phyloP scores from a whole-genome alignment of 2,113 vertebrate species.

The human (Homo sapiens) region GRCh38 chr18:10593501-10594000 shows the following conservation, averaged over 20 bases:
- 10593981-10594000: not conserved
- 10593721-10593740: too few species aligned
- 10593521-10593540: not conserved
- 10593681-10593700: not conserved
- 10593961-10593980: not conserved
- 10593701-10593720: not conserved
- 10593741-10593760: not conserved
- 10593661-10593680: not conserved
- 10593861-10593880: not conserved
- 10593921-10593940: not conserved
- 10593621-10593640: not conserved
- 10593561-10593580: not conserved
- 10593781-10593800: not conserved
- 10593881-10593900: not conserved
- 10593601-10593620: not conserved
- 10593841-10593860: not conserved
- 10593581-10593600: not conserved
- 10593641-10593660: not conserved
- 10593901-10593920: not conserved
- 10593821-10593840: not conserved
- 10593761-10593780: not conserved
- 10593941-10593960: not conserved
- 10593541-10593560: too few species aligned
- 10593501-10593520: not conserved
- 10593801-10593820: not conserved